Conservation (phyloP, 2,888 invertebrate genomes). For the Clivina fossor region DNA sequence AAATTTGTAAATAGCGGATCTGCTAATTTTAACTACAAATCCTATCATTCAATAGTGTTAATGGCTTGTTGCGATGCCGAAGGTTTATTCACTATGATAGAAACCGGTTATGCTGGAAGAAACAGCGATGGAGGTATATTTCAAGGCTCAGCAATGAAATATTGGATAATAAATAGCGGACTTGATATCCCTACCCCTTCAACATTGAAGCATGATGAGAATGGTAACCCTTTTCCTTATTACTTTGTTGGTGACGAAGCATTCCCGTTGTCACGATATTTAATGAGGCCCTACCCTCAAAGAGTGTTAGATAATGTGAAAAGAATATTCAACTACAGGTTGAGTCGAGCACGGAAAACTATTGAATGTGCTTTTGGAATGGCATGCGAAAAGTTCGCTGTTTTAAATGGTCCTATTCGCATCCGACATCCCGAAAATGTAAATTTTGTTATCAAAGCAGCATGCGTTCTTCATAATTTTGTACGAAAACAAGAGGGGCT, state of each 20-base stretch:
- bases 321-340: slow-evolving; percentile 39
- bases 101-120: slow-evolving; percentile 33
- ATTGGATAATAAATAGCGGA: slow-evolving; percentile 33
- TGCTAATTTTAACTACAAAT: slow-evolving; percentile 44
- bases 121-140: slow-evolving; percentile 34
- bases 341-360: slow-evolving; percentile 36
- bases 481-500: slow-evolving; percentile 36
- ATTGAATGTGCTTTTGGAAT: slow-evolving; percentile 39
- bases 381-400: slow-evolving; percentile 38
- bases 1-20: slow-evolving; percentile 42
- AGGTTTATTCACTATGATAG: slow-evolving; percentile 44
- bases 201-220: slow-evolving; percentile 31
- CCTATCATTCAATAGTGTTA: slow-evolving; percentile 44
- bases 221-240: slow-evolving; percentile 34
- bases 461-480: slow-evolving; percentile 39
- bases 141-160: slow-evolving; percentile 37
- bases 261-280: slow-evolving; percentile 40
- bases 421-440: slow-evolving; percentile 33
- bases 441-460: slow-evolving; percentile 36
- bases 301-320: slow-evolving; percentile 38
- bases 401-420: slow-evolving; percentile 37
- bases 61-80: slow-evolving; percentile 44
- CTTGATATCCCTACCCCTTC: slow-evolving; percentile 34
- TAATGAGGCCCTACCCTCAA: slow-evolving; percentile 42
- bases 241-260: slow-evolving; percentile 41